Base-by-base conservation (phyloP, 2,113 vertebrate species). In the Fregata magnificens region DNA sequence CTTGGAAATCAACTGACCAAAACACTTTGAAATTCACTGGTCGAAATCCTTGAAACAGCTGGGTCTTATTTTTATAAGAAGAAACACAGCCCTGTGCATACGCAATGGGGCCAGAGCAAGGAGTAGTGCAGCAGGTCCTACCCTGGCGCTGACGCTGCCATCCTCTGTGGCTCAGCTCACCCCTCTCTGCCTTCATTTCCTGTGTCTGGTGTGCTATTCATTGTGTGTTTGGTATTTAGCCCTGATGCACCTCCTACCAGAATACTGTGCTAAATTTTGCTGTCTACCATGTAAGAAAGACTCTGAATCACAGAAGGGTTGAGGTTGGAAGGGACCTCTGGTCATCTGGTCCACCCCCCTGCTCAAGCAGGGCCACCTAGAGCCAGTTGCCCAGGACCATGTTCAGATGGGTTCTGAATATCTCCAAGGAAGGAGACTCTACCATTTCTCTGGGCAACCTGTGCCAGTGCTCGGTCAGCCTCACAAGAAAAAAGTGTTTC, bases 401-500 rank as follows among this genome's bases (percentile, higher is more conserved):
- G 0, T 58, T 36, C 38, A 71, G 15, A 12, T 4, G 22, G 4
- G 9, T 58, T 79, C 47, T 82, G 28, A 36, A 25, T 58, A 50
- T 22, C 15, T 18, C 17, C 47, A 80, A 36, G 10, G 29, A 67
- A 5, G 34, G 15, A 85, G 21, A 69, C 1, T n/a, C 16, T 32
- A 82, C 5, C 16, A 67, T 5, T 3, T 59, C 53, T 65, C 24
- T 56, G 40, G 34, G 18, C 22, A 94, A 11, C 7, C 32, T 47
- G 7, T 76, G 28, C 13, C 32, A 65, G 10, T 11, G 22, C 10
- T 52, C 3, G 0, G 36, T n/a, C 29, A 36, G 1, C 4, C 31
- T 52, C 50, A 44, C 11, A 77, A 17, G 22, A 77, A 63, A 70
- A 66, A 77, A n/a, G 44, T 21, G 32, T 22, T 72, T 77, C 25